Evolutionary conservation across 2,113 vertebrate genomes (phyloP).

Genomic region (Melanerpes aurifrons): DNA sequence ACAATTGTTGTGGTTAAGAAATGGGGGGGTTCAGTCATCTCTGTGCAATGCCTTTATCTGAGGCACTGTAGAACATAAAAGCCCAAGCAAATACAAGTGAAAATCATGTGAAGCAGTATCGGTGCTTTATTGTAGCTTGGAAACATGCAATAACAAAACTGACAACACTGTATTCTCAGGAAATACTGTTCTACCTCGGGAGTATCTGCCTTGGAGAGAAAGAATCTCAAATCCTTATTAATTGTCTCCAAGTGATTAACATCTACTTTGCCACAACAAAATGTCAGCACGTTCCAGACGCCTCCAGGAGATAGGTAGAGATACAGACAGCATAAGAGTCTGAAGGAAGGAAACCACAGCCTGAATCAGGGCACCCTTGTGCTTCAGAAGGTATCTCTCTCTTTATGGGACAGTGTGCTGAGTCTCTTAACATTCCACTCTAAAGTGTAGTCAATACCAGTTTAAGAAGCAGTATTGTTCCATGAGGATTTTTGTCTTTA

Average conservation of each 20-base stretch:
- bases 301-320: background rate
- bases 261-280: background rate
- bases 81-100: background rate
- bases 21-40: background rate
- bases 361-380: background rate
- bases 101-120: background rate
- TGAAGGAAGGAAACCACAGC: background rate
- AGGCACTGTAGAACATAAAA: background rate
- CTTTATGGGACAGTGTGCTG: background rate
- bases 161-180: background rate
- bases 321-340: background rate
- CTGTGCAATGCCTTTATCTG: background rate
- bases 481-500: background rate
- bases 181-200: background rate
- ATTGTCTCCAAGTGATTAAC: background rate
- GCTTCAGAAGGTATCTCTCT: background rate
- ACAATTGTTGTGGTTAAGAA: background rate
- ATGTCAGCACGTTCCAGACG: background rate
- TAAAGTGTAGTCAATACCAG: background rate
- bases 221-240: background rate
- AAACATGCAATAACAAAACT: slow-evolving; percentile 12
- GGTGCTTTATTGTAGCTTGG: slow-evolving; percentile 45
- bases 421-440: background rate
- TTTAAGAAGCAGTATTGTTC: background rate
- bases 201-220: background rate